Conservation (phyloP, 2,113 vertebrate genomes). For the Oryzias curvinotus region DNA sequence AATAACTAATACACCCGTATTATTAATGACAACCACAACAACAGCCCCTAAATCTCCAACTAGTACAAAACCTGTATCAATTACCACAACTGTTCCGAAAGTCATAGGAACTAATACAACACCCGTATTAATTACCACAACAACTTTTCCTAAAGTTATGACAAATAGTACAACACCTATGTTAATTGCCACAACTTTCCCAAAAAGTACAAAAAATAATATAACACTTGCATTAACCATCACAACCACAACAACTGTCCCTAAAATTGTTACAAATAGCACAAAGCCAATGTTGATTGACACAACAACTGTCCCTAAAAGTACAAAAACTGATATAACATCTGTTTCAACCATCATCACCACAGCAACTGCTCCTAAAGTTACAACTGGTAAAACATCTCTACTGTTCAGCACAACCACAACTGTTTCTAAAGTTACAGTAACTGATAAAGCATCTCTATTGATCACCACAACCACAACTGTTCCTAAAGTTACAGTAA, state of each 20-base stretch:
- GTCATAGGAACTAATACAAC: background rate
- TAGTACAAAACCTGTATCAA: background rate
- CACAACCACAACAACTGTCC: background rate
- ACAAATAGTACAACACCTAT: too few species aligned
- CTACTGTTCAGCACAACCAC: too few species aligned
- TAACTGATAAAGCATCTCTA: background rate
- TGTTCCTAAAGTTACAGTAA: background rate
- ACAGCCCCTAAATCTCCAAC: background rate
- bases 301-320: background rate
- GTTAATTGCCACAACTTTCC: background rate
- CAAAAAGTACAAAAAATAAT: background rate
- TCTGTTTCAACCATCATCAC: accelerated
- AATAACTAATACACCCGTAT: accelerated
- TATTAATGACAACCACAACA: background rate
- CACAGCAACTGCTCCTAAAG: background rate
- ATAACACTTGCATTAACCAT: background rate
- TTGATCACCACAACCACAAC: accelerated
- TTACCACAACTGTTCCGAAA: background rate
- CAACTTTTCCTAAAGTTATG: background rate
- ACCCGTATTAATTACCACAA: background rate
- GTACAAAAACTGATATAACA: background rate
- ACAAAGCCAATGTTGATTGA: background rate
- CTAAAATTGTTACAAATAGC: background rate
- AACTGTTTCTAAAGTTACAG: background rate
- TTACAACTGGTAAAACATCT: too few species aligned